Conservation (phyloP, 2,888 invertebrate species). For the Drosophila anomalata region DNA sequence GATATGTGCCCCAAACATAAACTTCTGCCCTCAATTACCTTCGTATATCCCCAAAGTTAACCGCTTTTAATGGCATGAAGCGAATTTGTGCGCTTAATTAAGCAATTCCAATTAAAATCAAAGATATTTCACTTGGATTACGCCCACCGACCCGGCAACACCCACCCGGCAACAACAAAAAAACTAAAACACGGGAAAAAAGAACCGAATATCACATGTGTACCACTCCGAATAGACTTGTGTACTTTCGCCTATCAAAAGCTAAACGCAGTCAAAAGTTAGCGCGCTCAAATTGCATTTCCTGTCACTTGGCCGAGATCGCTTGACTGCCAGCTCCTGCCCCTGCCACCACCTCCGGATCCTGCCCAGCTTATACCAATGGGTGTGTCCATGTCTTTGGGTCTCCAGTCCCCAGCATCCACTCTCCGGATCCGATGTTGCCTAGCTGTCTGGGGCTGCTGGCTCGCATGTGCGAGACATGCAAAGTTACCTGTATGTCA, state of each 20-base stretch:
- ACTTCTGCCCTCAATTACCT: constrained; percentile 19
- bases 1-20: constrained; percentile 8
- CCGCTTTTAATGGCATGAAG: constrained; percentile 21
- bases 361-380: constrained; percentile 27
- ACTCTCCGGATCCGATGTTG: constrained; percentile 44
- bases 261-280: constrained; percentile 69
- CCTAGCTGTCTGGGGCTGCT: constrained; percentile 42
- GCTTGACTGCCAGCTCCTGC: constrained; percentile 37
- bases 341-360: constrained; percentile 13
- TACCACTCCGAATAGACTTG: constrained; percentile 26
- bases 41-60: constrained; percentile 12
- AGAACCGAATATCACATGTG: constrained; percentile 30
- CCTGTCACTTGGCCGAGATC: constrained; percentile 73
- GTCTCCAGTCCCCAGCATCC: constrained; percentile 23
- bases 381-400: constrained; percentile 61
- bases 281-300: constrained; percentile 75
- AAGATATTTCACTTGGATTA: constrained; percentile 48
- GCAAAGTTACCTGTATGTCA: constrained; percentile 71
- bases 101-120: constrained; percentile 66
- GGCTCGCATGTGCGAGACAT: constrained; percentile 53
- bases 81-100: constrained; percentile 59
- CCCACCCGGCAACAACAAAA: constrained; percentile 51
- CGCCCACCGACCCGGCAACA: constrained; percentile 58
- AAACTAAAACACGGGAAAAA: not conserved
- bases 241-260: constrained; percentile 71